Evolutionary conservation across 2,888 invertebrate genomes (phyloP), one percentile per base, ranked within the genome.

Genomic region (Ectropis crepuscularia): DNA sequence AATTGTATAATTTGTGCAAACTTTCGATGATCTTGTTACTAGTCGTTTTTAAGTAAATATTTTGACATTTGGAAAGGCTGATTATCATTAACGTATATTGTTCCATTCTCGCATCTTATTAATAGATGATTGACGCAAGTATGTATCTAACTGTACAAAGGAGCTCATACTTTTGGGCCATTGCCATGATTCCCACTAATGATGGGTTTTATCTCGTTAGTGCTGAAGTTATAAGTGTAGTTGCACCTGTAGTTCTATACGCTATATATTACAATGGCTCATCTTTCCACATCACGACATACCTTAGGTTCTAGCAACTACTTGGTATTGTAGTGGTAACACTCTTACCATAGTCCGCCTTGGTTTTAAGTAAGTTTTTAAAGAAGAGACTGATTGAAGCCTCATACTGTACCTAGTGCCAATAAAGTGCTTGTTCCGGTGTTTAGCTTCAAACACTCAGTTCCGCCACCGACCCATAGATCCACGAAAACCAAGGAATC

Each of bases 101-200:
- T 57, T 57, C 41, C 45, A 51, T 59, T 59, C 50, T 55, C 45
- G 53, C 37, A 10, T 48, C 10, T 9, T 66, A 66, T 64, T 57
- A 61, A 76, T 76, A 78, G 75, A 73, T 63, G 66, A 74, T 76
- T 80, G 78, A 77, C 81, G 79, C 70, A 77, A 70, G 72, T 75
- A 75, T 9, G 41, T 54, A 42, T 16, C 9, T 46, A 55, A 7
- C 12, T 47, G 8, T 47, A 55, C 12, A 38, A 55, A 61, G 54
- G 47, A 74, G 54, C 61, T 67, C 41, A 53, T 69, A 51, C 57
- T 69, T 73, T 77, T 77, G 77, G 77, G 77, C 72, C 58, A 65
- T 61, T 68, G 74, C 75, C 78, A 77, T 54, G 66, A 28, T 38
- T 54, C 47, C 48, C 50, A 38, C 64, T 55, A 60, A 64, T 60